Evolutionary conservation across 1,140 invertebrate species (phyloP), one percentile per base, ranked within the genome.

Genomic region (Drosophila setifemur): DNA sequence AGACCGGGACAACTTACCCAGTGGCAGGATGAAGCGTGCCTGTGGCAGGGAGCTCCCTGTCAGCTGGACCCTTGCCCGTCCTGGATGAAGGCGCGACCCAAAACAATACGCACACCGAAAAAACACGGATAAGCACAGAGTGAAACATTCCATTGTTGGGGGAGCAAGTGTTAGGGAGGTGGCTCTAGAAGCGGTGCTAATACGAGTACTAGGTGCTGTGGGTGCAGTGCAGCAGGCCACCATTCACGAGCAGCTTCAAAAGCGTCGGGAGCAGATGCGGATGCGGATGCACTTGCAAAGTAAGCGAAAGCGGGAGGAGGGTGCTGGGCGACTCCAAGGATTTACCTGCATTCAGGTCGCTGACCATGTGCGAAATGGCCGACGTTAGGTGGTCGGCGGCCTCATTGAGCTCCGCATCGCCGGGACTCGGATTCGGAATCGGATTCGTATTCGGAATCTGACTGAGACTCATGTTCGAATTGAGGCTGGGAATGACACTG

Each of bases 351-450:
- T 98, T 98, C 19, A 98, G 93, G 93, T 98, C 97, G 91, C 96
- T 93, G 48, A 98, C 97, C 69, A 99, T 94, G 29, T 96, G 97
- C 44, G 97, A 98, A 96, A 99, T 98, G 40, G 97, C 97, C 92
- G 97, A 97, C 43, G 97, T 98, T 47, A 98, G 97, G 43, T 96
- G 98, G 91, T 99, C 97, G 47, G 97, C 97, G 39, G 97, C 97
- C 81, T 97, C 95, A 61, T 89, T 89, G 33, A 89, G 74, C 53
- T 89, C 86, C 35, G 82, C 81, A 31, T 82, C 81, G 25, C 58
- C 73, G 11, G 54, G 54, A 50, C 44, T 64, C 35, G 68, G 50
- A 66, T 60, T 72, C 40, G 67, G 19, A 47, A 25, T 58, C 52
- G 53, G 52, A 50, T 48, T 63, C 28, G 72, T 49, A 64, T 58